These are phyloP conservation scores for Blastobasis lacticolella DNA, from an alignment of 2,888 invertebrate species.

Conservation along the genomic window DNA sequence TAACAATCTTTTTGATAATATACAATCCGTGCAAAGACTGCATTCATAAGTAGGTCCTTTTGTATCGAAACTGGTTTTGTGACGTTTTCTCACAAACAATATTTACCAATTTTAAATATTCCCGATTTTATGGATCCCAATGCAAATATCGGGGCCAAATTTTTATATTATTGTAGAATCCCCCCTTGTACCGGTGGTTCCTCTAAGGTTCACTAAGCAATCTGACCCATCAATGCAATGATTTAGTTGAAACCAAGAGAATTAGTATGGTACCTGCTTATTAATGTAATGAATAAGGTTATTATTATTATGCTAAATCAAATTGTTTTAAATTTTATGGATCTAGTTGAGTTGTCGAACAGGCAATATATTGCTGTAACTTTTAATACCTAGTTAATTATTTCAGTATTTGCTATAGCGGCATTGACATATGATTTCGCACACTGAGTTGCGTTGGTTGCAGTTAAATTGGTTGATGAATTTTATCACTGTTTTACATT, in stretches of 20 bases:
- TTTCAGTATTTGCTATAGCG: conserved; percentile 32
- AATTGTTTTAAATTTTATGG: conserved; percentile 29
- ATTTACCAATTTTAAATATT: conserved; percentile 56
- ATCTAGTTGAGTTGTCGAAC: conserved; percentile 24
- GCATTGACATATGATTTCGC: conserved; percentile 55
- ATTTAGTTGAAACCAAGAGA: conserved; percentile 32
- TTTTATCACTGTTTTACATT: conserved; percentile 76
- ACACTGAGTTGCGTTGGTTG: conserved; percentile 54
- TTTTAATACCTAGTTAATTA: conserved; percentile 29
- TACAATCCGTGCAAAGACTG: conserved; percentile 63
- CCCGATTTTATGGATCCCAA: conserved; percentile 62
- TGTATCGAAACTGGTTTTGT: conserved; percentile 40
- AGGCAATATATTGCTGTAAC: conserved; percentile 22
- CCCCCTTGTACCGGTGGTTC: conserved; percentile 23
- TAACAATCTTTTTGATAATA: conserved; percentile 50
- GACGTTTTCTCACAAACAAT: conserved; percentile 44
- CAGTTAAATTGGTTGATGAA: conserved; percentile 71
- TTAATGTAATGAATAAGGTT: conserved; percentile 38
- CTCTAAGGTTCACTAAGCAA: conserved; percentile 16
- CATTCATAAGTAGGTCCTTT: conserved; percentile 52
- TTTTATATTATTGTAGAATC: conserved; percentile 48
- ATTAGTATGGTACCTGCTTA: conserved; percentile 61
- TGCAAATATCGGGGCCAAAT: conserved; percentile 62
- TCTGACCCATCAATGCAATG: background rate
- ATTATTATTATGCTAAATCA: conserved; percentile 21